Conservation (phyloP, 2,797 vertebrate species). For the Sciurus carolinensis region DNA sequence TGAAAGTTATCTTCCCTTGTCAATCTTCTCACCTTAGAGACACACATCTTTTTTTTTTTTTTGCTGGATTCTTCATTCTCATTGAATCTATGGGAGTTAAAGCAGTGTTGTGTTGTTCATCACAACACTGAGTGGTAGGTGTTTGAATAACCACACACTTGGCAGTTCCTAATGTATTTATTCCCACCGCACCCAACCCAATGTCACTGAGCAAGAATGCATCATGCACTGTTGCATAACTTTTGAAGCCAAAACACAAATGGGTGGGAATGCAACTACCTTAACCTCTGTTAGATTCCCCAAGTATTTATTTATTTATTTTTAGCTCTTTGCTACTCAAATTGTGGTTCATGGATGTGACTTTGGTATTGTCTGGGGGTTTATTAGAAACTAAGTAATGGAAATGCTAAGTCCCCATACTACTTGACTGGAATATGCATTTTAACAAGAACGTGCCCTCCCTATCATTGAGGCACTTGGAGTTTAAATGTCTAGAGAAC, state of each 20-base stretch:
- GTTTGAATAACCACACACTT: constrained; percentile 10
- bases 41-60: background rate
- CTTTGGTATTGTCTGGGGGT: background rate
- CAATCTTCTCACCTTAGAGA: background rate
- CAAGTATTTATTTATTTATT: background rate
- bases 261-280: background rate
- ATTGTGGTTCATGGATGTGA: background rate
- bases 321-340: constrained; percentile 24
- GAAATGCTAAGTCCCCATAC: background rate
- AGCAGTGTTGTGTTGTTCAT: background rate
- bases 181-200: background rate
- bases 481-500: background rate
- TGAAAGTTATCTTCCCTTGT: background rate
- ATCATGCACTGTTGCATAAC: background rate
- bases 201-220: background rate
- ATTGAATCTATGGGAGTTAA: background rate
- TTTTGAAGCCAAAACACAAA: constrained; percentile 25
- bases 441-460: background rate
- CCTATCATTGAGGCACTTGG: background rate
- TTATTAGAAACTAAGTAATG: constrained; percentile 6
- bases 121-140: background rate
- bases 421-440: background rate
- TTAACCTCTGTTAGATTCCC: constrained; percentile 17
- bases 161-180: constrained; percentile 11
- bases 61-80: background rate